Conservation (phyloP, 2,888 invertebrate genomes). For the Drosophila tripunctata region DNA sequence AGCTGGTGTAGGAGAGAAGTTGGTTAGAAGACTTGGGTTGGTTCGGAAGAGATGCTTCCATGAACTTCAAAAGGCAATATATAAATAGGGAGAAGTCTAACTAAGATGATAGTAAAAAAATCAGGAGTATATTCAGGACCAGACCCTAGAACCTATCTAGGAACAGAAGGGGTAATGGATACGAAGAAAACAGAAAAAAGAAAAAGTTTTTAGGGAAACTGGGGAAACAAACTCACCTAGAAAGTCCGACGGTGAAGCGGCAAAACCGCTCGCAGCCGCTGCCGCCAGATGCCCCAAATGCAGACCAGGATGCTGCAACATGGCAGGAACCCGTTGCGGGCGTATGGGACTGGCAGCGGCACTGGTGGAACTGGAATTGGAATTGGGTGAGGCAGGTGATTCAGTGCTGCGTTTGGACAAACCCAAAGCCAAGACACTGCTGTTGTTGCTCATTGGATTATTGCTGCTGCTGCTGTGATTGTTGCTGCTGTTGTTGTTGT, state of each 20-base stretch:
- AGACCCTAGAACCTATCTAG: too few species aligned
- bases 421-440: slow-evolving; percentile 16
- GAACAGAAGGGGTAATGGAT: too few species aligned
- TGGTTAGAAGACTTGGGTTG: too few species aligned
- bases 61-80: too few species aligned
- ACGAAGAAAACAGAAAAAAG: too few species aligned
- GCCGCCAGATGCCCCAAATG: slow-evolving; percentile 88
- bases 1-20: too few species aligned
- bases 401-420: slow-evolving; percentile 77
- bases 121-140: too few species aligned
- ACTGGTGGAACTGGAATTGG: slow-evolving; percentile 85
- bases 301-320: slow-evolving; percentile 86
- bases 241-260: slow-evolving; percentile 90
- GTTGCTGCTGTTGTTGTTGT: slow-evolving; percentile 22
- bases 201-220: too few species aligned
- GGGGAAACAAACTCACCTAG: slow-evolving; percentile 93
- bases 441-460: slow-evolving; percentile 28
- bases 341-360: slow-evolving; percentile 85
- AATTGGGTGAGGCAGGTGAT: slow-evolving; percentile 84
- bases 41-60: too few species aligned
- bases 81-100: too few species aligned
- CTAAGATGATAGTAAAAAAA: too few species aligned
- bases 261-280: slow-evolving; percentile 87
- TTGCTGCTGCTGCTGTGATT: slow-evolving; percentile 36
- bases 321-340: slow-evolving; percentile 84